Evolutionary conservation across 2,113 vertebrate genomes (phyloP).

Genomic region (Pimephales promelas): DNA sequence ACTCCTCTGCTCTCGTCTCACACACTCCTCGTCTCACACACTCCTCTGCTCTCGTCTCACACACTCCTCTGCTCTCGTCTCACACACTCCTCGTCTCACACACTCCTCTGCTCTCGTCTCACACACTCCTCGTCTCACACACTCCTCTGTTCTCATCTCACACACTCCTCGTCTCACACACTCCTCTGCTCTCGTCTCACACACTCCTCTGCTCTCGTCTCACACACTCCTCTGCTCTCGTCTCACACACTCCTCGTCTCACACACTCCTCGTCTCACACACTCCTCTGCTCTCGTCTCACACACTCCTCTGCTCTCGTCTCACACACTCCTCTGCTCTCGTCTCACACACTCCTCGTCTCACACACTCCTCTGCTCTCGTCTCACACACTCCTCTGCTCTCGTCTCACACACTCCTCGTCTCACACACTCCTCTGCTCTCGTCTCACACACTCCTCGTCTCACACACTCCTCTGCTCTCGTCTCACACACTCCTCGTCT

Average conservation of each 20-base stretch:
- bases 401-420: no score
- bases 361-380: conserved; percentile 15
- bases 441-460: no score
- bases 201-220: conserved; percentile 3
- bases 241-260: no score
- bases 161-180: neutral
- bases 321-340: conserved; percentile 20
- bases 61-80: conserved; percentile 2
- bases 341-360: no score
- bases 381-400: neutral
- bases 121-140: conserved; percentile 1
- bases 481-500: no score
- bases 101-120: conserved; percentile 11
- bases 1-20: conserved; percentile 16
- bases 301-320: neutral
- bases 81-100: no score
- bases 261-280: conserved; percentile 1
- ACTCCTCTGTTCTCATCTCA: conserved; percentile 61
- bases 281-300: conserved; percentile 22
- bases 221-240: conserved; percentile 16
- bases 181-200: conserved; percentile 30
- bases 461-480: conserved; percentile 20
- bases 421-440: neutral
- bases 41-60: conserved; percentile 30
- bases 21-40: neutral